A percentile compares a stretch with the other conserved stretches of the same genome.
Conservation (phyloP, 2,797 vertebrate species). For the Girardinus metallicus region DNA sequence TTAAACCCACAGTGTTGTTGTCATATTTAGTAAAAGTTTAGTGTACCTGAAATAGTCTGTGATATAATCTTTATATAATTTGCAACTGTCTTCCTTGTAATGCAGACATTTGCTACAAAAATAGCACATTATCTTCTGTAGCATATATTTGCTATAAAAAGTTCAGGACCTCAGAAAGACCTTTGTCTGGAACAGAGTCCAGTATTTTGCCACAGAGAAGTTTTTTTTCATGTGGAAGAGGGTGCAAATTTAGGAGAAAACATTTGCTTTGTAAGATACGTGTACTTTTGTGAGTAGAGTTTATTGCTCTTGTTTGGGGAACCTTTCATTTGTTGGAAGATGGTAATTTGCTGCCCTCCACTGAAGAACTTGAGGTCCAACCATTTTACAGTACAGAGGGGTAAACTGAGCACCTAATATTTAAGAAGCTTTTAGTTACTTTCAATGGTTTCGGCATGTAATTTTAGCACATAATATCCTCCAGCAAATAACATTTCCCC, state of each 20-base stretch:
- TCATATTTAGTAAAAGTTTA: not conserved
- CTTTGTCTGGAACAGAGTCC: not conserved
- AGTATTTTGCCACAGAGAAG: not conserved
- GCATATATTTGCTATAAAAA: too few species aligned
- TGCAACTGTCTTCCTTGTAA: not conserved
- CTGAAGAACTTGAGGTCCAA: not conserved
- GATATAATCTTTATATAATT: not conserved
- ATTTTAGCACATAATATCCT: conserved; percentile 5
- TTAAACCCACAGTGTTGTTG: not conserved
- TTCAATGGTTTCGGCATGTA: not conserved
- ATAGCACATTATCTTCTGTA: too few species aligned
- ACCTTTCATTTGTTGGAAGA: not conserved
- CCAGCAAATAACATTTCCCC: not conserved
- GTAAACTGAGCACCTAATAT: not conserved
- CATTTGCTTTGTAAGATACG: not conserved
- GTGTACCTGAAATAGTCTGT: not conserved
- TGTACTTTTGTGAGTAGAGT: not conserved
- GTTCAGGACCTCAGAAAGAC: too few species aligned
- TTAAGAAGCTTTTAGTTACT: not conserved
- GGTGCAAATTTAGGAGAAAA: not conserved
- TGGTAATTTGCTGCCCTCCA: not conserved
- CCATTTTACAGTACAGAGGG: not conserved
- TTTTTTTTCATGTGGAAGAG: not conserved
- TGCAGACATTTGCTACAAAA: not conserved
- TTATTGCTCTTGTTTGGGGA: not conserved